These are phyloP conservation scores for Samia ricini DNA, from an alignment of 1,140 invertebrate species.

Conservation along the genomic window DNA sequence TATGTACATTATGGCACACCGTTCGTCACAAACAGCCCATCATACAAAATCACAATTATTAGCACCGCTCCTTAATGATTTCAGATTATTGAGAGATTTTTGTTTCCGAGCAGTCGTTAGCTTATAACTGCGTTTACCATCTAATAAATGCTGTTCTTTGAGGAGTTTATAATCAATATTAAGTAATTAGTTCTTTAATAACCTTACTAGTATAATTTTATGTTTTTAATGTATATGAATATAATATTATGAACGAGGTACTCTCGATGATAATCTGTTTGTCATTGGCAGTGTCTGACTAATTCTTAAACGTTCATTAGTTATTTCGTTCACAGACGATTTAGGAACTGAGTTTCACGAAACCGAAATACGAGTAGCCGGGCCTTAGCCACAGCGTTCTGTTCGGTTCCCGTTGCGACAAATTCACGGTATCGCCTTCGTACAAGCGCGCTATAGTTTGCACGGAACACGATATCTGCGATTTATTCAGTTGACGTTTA, in stretches of 20 bases:
- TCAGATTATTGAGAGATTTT: neutral
- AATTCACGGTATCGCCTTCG: conserved; percentile 50
- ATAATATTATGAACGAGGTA: no score
- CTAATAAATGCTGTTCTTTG: neutral
- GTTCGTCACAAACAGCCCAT: neutral
- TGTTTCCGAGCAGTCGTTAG: neutral
- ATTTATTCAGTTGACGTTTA: conserved; percentile 34
- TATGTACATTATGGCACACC: conserved; percentile 29
- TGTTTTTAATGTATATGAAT: no score
- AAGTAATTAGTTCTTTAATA: no score
- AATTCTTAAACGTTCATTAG: neutral
- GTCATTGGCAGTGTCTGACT: neutral
- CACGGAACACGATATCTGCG: conserved; percentile 62
- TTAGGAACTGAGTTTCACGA: conserved; percentile 68
- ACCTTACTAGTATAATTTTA: no score
- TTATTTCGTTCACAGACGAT: conserved; percentile 30
- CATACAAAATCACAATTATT: conserved; percentile 5
- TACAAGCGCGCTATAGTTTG: conserved; percentile 50
- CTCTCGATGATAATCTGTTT: neutral
- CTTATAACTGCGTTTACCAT: neutral
- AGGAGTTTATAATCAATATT: no score
- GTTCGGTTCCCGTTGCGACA: conserved; percentile 59
- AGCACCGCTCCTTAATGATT: conserved; percentile 22
- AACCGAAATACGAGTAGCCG: conserved; percentile 62
- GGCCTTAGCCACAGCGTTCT: conserved; percentile 53